Evolutionary conservation across 2,113 vertebrate species (phyloP).

Genomic region (Zosterops japonicus): DNA sequence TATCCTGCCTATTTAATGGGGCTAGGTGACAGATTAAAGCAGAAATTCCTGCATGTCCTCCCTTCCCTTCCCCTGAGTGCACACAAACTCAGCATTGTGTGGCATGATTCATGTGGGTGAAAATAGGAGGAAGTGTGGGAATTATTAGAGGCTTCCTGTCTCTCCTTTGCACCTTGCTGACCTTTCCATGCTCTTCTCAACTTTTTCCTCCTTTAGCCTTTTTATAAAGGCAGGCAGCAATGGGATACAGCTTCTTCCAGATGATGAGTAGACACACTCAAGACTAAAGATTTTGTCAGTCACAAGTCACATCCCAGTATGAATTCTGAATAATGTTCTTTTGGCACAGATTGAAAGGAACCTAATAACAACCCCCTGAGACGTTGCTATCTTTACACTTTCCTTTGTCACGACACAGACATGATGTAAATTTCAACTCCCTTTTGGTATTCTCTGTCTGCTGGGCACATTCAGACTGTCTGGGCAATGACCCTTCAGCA

Average conservation of each 20-base stretch:
- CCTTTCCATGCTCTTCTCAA: neutral
- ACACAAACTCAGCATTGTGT: neutral
- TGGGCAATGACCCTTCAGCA: constrained; percentile 33
- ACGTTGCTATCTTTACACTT: neutral
- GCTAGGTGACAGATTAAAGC: neutral
- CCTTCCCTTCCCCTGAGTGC: neutral
- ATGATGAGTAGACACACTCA: neutral
- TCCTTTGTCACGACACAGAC: constrained; percentile 14
- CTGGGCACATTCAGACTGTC: constrained; percentile 31
- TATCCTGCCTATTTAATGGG: neutral
- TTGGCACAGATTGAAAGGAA: neutral
- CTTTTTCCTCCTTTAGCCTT: neutral
- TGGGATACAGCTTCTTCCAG: neutral
- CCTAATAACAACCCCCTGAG: neutral
- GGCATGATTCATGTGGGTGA: neutral
- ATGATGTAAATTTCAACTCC: neutral
- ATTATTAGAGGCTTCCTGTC: neutral
- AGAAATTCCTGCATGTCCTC: neutral
- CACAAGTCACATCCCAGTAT: neutral
- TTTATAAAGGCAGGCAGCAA: neutral
- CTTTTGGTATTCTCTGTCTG: constrained; percentile 24
- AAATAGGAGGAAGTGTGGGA: neutral
- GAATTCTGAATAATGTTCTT: constrained; percentile 3
- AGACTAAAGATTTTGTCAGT: neutral
- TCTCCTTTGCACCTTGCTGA: neutral